Conservation (phyloP, 2,113 vertebrate genomes). For the Amazona guildingii region DNA sequence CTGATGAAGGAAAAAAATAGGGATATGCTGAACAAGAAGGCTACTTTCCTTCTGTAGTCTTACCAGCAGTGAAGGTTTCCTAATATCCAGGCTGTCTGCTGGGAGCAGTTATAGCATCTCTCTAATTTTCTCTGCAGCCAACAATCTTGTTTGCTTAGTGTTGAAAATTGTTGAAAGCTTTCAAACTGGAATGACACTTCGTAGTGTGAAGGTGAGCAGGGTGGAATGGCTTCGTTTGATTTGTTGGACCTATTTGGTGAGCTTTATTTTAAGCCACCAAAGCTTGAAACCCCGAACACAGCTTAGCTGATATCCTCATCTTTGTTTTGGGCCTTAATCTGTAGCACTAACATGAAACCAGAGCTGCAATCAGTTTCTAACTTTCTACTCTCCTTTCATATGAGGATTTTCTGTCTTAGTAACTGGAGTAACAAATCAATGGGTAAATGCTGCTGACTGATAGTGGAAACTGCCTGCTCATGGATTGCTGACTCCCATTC, state of each 20-base stretch:
- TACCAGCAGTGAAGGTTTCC: not conserved
- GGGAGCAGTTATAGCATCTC: not conserved
- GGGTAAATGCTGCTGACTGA: not conserved
- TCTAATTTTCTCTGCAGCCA: slow-evolving; percentile 1
- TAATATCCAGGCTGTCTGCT: not conserved
- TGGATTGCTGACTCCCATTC: not conserved
- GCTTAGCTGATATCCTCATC: slow-evolving; percentile 36
- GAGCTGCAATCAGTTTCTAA: slow-evolving; percentile 19
- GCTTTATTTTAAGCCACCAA: slow-evolving; percentile 57
- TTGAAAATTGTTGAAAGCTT: not conserved
- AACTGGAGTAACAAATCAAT: not conserved
- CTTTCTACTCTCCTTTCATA: not conserved
- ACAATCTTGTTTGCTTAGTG: not conserved
- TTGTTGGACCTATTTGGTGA: slow-evolving; percentile 30
- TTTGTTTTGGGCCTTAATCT: slow-evolving; percentile 51
- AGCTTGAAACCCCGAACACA: slow-evolving; percentile 55
- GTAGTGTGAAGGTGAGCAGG: slow-evolving; percentile 19
- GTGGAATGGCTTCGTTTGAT: slow-evolving; percentile 21
- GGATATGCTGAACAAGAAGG: not conserved
- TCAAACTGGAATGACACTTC: not conserved
- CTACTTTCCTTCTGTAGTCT: not conserved
- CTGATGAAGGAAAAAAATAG: not conserved
- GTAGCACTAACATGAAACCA: not conserved
- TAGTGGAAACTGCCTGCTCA: not conserved
- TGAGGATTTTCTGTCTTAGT: slow-evolving; percentile 39